phyloP scores from a whole-genome alignment of 1,140 invertebrate species.

The Lordiphosa mommai region DNA sequence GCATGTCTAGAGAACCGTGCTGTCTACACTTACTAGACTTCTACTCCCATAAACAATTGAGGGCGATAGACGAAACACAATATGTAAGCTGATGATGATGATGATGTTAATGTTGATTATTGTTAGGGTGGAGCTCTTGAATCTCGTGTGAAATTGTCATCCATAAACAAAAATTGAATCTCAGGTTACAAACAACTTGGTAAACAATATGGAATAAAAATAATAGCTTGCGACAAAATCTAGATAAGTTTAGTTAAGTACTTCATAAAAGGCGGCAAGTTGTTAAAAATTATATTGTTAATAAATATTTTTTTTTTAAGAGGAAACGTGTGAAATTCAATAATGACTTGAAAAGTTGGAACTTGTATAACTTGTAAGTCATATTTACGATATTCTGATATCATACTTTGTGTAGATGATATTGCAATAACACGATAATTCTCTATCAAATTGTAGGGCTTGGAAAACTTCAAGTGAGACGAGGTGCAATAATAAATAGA shows the following conservation, averaged over 20 bases:
- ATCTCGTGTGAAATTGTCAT: conserved; percentile 27
- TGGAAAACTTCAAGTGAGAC: too few relatives aligned
- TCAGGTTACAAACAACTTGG: conserved; percentile 30
- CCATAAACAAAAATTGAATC: conserved; percentile 35
- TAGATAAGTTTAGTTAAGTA: conserved; percentile 25
- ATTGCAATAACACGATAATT: too few relatives aligned
- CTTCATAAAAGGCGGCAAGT: conserved; percentile 30
- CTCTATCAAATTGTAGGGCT: too few relatives aligned
- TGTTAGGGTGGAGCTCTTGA: background rate
- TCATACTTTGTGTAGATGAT: too few relatives aligned
- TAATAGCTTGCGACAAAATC: conserved; percentile 12
- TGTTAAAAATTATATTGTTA: conserved; percentile 35
- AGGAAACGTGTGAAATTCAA: too few relatives aligned
- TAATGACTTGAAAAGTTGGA: too few relatives aligned
- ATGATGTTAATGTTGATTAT: conserved; percentile 18
- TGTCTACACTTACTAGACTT: too few relatives aligned
- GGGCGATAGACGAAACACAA: background rate
- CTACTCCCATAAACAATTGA: conserved; percentile 1
- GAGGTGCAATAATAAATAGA: too few relatives aligned
- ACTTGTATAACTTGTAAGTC: too few relatives aligned
- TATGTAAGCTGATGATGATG: conserved; percentile 1
- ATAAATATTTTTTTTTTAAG: too few relatives aligned
- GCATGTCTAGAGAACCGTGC: too few relatives aligned
- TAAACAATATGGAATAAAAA: conserved; percentile 31
- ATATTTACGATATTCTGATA: too few relatives aligned